Evolutionary conservation across 2,797 vertebrate genomes (phyloP).

Genomic region (Otolemur crassicaudatus): DNA sequence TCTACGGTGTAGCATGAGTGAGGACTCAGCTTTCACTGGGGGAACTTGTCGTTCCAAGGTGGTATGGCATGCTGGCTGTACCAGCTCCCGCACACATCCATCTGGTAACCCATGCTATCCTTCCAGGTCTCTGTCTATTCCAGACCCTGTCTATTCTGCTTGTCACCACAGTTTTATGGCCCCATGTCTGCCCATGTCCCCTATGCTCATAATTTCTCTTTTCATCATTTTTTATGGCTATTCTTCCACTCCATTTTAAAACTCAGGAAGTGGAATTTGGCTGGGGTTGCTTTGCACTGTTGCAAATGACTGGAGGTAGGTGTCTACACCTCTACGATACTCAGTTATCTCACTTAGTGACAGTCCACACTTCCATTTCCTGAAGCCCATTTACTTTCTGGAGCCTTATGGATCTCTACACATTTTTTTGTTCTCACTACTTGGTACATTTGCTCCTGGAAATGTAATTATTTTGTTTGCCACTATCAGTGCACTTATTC

Average conservation of each 20-base stretch:
- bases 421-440: background rate
- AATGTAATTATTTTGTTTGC: background rate
- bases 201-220: background rate
- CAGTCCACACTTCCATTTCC: background rate
- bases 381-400: background rate
- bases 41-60: background rate
- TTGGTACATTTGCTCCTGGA: background rate
- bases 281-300: background rate
- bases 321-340: background rate
- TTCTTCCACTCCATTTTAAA: background rate
- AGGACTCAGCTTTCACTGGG: background rate
- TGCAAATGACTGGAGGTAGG: background rate
- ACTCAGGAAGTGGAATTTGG: background rate
- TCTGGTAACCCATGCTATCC: accelerated
- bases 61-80: background rate
- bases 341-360: background rate
- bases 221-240: background rate
- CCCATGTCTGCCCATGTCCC: accelerated
- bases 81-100: accelerated
- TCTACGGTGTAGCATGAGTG: too few species aligned
- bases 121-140: background rate
- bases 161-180: background rate
- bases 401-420: background rate
- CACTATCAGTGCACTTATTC: background rate
- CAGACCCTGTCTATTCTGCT: too few species aligned